Conservation (phyloP, 2,888 invertebrate species). For the Drosophila quinaria region DNA sequence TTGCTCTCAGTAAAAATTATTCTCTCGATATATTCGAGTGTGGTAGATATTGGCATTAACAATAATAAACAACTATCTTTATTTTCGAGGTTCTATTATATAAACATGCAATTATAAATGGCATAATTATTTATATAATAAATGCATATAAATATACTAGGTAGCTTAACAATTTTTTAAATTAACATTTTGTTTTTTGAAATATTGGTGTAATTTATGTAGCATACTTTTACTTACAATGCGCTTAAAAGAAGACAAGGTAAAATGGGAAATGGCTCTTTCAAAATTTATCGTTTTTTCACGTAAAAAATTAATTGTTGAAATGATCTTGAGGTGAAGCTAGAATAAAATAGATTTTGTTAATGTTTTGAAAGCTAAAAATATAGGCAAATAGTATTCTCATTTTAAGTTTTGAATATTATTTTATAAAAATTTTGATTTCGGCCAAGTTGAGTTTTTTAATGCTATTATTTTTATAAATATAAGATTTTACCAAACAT, state of each 20-base stretch:
- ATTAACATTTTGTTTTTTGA: neutral
- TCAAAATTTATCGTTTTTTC: neutral
- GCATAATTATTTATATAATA: neutral
- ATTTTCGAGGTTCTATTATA: neutral
- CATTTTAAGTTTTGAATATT: neutral
- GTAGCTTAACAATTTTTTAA: neutral
- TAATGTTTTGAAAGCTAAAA: neutral
- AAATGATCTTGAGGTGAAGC: neutral
- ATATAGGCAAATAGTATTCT: neutral
- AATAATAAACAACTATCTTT: neutral
- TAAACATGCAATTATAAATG: neutral
- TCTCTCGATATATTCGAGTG: constrained; percentile 10
- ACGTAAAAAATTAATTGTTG: neutral
- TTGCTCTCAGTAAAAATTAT: neutral
- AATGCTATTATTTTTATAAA: neutral
- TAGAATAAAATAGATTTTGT: neutral
- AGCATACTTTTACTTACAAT: constrained; percentile 24
- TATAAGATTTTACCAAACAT: neutral
- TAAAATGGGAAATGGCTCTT: neutral
- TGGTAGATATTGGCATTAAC: constrained; percentile 27
- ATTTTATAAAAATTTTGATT: neutral
- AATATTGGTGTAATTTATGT: neutral
- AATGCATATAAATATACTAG: neutral
- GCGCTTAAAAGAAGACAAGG: constrained; percentile 27
- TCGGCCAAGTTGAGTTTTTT: neutral